Base-by-base conservation (phyloP, 1,140 invertebrate species). In the Steinernema feltiae region DNA sequence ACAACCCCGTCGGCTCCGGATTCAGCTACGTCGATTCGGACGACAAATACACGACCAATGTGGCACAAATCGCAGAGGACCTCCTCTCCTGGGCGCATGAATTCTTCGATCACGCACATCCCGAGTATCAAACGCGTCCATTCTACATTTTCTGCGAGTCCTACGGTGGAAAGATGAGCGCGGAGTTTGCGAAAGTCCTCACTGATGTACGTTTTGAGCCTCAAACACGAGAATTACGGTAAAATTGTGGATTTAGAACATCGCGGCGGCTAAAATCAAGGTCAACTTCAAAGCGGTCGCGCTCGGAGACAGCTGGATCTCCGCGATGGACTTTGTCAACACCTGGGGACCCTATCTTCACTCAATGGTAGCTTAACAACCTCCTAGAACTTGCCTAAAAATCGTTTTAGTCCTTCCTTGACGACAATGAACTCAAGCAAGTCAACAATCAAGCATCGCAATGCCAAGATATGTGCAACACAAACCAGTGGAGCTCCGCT, bases 141-240 rank as follows among this genome's bases (percentile, higher is more conserved):
- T 88, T 93, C 17, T 94, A 93, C 80, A 92, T 94, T 63, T 92
- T 92, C 76, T 91, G 90, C 29, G 92, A 94, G 30, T 73, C 92
- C 0, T 94, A 94, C 87, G 93, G 93, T n/a, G 93, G 93, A 0
- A 95, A 95, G 88, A 94, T 94, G 92, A 91, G 92, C 0, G 90
- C 91, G 12, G 91, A 92, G 79, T 93, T 94, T 82, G 91, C 89
- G 79, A 82, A 86, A 70, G 85, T 24, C 81, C 87, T 30, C 88
- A 92, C 83, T 87, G 72, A 32, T 69, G 32, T 75, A n/a, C n/a
- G n/a, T n/a, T n/a, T n/a, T n/a, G n/a, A n/a, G n/a, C n/a, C n/a
- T n/a, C n/a, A n/a, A n/a, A n/a, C n/a, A n/a, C n/a, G n/a, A n/a
- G n/a, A n/a, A n/a, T n/a, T n/a, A n/a, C n/a, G n/a, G n/a, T n/a